Evolutionary conservation across 2,797 vertebrate genomes (phyloP), one percentile per base, ranked within the genome.

Genomic region (Aulostomus chinensis): DNA sequence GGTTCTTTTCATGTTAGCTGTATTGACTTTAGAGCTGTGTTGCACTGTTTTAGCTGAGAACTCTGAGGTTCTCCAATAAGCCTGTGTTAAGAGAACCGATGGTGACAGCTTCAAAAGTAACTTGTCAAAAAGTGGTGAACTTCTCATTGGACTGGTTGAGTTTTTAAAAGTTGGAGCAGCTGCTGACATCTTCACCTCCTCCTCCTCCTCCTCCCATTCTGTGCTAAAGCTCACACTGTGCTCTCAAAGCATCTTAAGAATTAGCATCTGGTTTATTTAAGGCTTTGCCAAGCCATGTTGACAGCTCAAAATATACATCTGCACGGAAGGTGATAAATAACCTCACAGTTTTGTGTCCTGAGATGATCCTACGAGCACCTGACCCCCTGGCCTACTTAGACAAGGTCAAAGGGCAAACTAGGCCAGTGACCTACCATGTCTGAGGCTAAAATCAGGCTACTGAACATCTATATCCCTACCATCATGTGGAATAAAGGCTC

Each of bases 371-470:
- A 3, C 13, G 26, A 39, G 11, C 24, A 1, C 21, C 25, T 53
- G 64, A 52, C 64, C 25, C 20, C 67, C 48, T 51, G 7, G 30
- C 58, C 48, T 35, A 61, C 29, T 51, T 43, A 22, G 3, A 58
- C 17, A 50, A 43, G 26, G 17, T 28, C n/a, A 11, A 25, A 40
- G 18, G 33, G 11, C 12, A 31, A 15, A 2, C 2, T 8, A 12
- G 3, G 16, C 8, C 0, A 0, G 14, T 32, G 13, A 41, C 11
- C 11, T 18, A 28, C 3, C 1, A 2, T 9, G 2, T 40, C 34
- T 30, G 7, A 3, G 13, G n/a, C 26, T 40, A 4, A 15, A 9
- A 18, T 33, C 9, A 25, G 31, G 5, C 25, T 30, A 7, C 0
- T 11, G 14, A 24, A 13, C 26, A 11, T 13, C 1, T 18, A 7